Evolutionary conservation across 2,113 vertebrate genomes (phyloP).

Genomic region (Heterotilapia buettikoferi): DNA sequence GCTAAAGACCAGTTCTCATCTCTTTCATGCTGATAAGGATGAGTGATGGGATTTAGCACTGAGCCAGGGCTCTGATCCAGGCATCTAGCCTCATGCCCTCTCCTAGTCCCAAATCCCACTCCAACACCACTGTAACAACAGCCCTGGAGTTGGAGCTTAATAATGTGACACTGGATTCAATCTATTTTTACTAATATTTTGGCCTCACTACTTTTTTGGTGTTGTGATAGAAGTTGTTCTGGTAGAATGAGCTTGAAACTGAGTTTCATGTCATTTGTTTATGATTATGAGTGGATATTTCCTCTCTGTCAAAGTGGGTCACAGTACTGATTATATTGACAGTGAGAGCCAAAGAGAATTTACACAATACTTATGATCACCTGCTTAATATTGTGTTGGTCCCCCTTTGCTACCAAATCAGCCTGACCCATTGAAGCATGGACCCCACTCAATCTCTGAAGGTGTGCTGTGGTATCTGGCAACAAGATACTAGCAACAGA

Average conservation of each 20-base stretch:
- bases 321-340: not conserved
- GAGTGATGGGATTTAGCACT: slow-evolving; percentile 48
- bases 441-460: not conserved
- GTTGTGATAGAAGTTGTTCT: not conserved
- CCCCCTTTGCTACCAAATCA: not conserved
- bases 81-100: slow-evolving; percentile 2
- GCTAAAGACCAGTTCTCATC: slow-evolving; percentile 22
- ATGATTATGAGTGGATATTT: not conserved
- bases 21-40: slow-evolving; percentile 37
- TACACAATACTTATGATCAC: not conserved
- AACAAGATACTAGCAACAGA: not conserved
- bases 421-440: not conserved
- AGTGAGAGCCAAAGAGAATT: not conserved
- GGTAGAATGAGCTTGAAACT: not conserved
- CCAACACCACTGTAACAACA: slow-evolving; percentile 26
- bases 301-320: not conserved
- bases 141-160: slow-evolving; percentile 36
- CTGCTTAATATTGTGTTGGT: not conserved
- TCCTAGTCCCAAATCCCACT: slow-evolving; percentile 41
- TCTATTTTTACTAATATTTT: slow-evolving; percentile 24
- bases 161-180: slow-evolving; percentile 24
- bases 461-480: not conserved
- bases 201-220: not conserved
- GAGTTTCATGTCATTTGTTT: not conserved
- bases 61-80: slow-evolving; percentile 52